These are phyloP conservation scores for Peromyscus melanophrys DNA, from an alignment of 2,797 vertebrate genomes.

Conservation along the genomic window DNA sequence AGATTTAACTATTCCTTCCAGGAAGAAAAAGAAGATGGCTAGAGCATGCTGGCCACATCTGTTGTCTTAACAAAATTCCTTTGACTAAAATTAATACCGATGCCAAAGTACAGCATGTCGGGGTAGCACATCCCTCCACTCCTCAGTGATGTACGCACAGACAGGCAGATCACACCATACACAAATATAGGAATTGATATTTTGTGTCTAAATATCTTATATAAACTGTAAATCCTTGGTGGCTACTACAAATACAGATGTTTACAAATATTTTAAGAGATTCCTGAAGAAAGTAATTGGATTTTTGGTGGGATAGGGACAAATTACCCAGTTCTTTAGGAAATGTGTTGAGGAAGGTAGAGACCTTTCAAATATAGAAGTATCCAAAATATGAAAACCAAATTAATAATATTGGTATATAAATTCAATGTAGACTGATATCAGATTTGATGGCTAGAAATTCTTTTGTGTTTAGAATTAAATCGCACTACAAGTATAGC, in stretches of 20 bases:
- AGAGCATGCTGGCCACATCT: neutral
- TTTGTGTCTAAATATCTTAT: neutral
- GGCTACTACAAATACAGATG: neutral
- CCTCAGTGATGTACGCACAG: neutral
- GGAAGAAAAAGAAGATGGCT: too few species aligned
- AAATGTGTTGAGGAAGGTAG: neutral
- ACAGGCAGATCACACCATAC: neutral
- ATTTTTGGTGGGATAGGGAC: neutral
- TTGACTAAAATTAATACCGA: neutral
- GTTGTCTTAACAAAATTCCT: neutral
- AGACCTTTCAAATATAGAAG: neutral
- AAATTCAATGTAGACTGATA: constrained; percentile 25
- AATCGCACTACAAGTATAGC: neutral
- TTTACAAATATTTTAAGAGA: neutral
- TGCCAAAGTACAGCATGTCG: too few species aligned
- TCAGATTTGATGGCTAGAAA: neutral
- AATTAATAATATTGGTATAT: constrained; percentile 17
- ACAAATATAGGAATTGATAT: neutral
- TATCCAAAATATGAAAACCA: constrained; percentile 4
- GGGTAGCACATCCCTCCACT: neutral
- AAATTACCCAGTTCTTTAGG: constrained; percentile 13
- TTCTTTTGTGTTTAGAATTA: constrained; percentile 6
- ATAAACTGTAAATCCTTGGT: neutral
- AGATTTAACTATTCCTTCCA: neutral
- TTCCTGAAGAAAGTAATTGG: neutral